These are phyloP conservation scores for Microcebus jonahi DNA, from an alignment of 2,113 vertebrate species.

Conservation along the genomic window DNA sequence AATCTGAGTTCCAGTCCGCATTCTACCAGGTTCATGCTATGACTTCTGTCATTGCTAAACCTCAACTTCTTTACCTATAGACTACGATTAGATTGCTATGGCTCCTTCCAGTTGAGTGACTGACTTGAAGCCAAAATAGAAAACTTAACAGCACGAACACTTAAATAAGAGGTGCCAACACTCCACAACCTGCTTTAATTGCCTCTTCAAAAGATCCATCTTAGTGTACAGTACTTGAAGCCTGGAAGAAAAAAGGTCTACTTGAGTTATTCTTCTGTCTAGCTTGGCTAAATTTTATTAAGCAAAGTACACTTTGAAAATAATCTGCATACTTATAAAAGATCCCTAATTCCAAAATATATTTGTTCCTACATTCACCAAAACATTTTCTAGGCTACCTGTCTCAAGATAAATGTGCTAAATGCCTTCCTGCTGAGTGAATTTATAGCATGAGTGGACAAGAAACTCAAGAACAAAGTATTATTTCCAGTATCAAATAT, in stretches of 20 bases:
- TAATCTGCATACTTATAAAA: not conserved
- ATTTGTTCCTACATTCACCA: not conserved
- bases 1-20: not conserved
- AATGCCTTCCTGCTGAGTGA: not conserved
- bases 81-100: not conserved
- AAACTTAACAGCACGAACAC: conserved; percentile 38
- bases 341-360: not conserved
- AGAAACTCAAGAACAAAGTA: not conserved
- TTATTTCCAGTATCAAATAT: not conserved
- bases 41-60: not conserved
- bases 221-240: not conserved
- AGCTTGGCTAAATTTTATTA: not conserved
- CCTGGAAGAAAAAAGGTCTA: not conserved
- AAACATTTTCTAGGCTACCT: conserved; percentile 12
- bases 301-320: not conserved
- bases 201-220: conserved; percentile 52
- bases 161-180: conserved; percentile 12
- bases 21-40: not conserved
- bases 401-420: not conserved
- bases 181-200: conserved; percentile 23
- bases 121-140: not conserved
- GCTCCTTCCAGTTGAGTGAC: not conserved
- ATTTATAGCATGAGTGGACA: not conserved
- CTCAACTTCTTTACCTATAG: not conserved
- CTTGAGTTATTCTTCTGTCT: not conserved